phyloP scores from a whole-genome alignment of 1,140 invertebrate species.

The Ooceraea biroi region DNA sequence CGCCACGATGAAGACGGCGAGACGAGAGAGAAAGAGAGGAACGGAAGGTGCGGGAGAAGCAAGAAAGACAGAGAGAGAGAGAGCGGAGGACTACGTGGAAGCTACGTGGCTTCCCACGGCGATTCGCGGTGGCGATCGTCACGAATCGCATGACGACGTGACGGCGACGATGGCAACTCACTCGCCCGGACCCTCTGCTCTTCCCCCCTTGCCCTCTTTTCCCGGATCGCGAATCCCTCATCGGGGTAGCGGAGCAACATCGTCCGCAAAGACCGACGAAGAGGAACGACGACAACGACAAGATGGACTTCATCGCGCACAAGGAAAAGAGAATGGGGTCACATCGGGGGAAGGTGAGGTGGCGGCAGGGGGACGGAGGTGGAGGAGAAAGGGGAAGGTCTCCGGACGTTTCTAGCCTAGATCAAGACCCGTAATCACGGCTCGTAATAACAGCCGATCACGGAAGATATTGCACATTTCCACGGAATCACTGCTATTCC shows the following conservation, averaged over 20 bases:
- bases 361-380: too few species aligned
- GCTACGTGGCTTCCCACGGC: constrained; percentile 78
- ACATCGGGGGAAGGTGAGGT: not conserved
- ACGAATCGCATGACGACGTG: constrained; percentile 82
- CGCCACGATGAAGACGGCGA: constrained; percentile 36
- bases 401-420: constrained; percentile 81
- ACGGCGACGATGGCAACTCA: constrained; percentile 56
- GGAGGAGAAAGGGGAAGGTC: not conserved
- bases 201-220: not conserved
- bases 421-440: constrained; percentile 84
- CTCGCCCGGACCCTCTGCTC: constrained; percentile 26
- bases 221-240: too few species aligned
- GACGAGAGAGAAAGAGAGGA: not conserved
- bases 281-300: constrained; percentile 13
- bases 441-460: constrained; percentile 86
- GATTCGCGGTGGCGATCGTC: constrained; percentile 76
- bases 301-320: too few species aligned
- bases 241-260: constrained; percentile 30
- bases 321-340: too few species aligned
- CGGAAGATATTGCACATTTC: constrained; percentile 86
- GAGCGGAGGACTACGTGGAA: too few species aligned
- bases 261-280: constrained; percentile 49
- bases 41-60: not conserved
- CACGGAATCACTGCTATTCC: constrained; percentile 84
- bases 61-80: not conserved